Percentiles rank a stretch among this genome's conserved stretches.
These are phyloP conservation scores for Alfaro cultratus DNA, from an alignment of 2,797 vertebrate genomes.

Conservation along the genomic window DNA sequence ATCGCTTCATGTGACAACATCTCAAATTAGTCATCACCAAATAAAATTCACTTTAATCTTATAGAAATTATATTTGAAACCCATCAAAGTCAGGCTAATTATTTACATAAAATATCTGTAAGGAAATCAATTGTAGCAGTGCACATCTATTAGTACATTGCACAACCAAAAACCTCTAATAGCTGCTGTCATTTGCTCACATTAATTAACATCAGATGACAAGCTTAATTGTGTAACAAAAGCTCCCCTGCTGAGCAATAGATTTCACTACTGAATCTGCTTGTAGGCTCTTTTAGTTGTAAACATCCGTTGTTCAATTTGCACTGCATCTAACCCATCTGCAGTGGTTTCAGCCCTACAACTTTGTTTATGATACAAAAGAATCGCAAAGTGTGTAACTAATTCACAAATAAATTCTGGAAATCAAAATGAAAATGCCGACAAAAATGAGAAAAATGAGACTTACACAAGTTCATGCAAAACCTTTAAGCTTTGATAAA, in stretches of 20 bases:
- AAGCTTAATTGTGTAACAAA: background rate
- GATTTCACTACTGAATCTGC: background rate
- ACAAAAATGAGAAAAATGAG: background rate
- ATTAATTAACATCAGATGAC: slow-evolving; percentile 1
- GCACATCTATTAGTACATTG: background rate
- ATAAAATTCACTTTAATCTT: background rate
- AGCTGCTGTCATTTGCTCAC: background rate
- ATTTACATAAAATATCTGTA: background rate
- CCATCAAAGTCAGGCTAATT: background rate
- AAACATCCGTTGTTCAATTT: background rate
- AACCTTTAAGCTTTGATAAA: background rate
- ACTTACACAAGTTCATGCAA: background rate
- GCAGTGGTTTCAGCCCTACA: background rate
- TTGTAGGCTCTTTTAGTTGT: background rate
- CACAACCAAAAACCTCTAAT: background rate
- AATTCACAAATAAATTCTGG: background rate
- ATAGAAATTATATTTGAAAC: background rate
- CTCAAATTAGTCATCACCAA: background rate
- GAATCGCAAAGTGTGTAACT: background rate
- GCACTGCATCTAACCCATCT: background rate
- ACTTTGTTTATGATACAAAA: background rate
- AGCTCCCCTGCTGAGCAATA: background rate
- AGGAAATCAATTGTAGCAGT: background rate
- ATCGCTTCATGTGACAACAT: background rate
- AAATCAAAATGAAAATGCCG: background rate